Evolutionary conservation across 2,113 vertebrate genomes (phyloP).

Genomic region (Dasyornis broadbenti): DNA sequence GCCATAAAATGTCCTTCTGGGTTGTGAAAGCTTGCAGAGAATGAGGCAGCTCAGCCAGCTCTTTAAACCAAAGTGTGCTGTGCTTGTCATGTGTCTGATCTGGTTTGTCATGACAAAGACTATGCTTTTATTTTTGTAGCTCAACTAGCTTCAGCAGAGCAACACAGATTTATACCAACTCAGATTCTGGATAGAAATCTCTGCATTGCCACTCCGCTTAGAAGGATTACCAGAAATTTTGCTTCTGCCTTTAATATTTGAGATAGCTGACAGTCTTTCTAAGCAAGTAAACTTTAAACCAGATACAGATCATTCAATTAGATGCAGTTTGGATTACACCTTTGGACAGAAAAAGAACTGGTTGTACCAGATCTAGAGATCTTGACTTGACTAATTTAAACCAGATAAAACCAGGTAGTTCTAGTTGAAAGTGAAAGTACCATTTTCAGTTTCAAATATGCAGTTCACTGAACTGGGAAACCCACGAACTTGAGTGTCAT

Average conservation of each 20-base stretch:
- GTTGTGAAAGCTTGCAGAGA: background rate
- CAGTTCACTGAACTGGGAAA: background rate
- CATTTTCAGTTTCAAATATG: background rate
- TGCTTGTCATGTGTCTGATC: background rate
- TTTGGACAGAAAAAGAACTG: background rate
- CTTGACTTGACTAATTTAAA: background rate
- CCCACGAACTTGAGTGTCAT: background rate
- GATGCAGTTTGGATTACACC: background rate
- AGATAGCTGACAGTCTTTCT: background rate
- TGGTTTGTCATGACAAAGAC: background rate
- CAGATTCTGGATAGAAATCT: background rate
- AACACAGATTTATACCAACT: background rate
- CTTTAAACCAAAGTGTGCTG: background rate
- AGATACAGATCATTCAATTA: background rate
- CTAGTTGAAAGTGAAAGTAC: background rate
- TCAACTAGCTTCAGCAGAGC: background rate
- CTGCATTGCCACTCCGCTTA: background rate
- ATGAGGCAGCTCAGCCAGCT: background rate
- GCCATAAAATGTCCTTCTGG: slow-evolving; percentile 49
- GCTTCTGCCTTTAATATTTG: background rate
- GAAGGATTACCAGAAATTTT: background rate
- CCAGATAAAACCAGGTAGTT: background rate
- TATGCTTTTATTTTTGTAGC: background rate
- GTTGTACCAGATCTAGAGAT: background rate
- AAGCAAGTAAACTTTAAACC: background rate